phyloP scores from a whole-genome alignment of 2,797 vertebrate species.

The Tenualosa thibaudeaui region DNA sequence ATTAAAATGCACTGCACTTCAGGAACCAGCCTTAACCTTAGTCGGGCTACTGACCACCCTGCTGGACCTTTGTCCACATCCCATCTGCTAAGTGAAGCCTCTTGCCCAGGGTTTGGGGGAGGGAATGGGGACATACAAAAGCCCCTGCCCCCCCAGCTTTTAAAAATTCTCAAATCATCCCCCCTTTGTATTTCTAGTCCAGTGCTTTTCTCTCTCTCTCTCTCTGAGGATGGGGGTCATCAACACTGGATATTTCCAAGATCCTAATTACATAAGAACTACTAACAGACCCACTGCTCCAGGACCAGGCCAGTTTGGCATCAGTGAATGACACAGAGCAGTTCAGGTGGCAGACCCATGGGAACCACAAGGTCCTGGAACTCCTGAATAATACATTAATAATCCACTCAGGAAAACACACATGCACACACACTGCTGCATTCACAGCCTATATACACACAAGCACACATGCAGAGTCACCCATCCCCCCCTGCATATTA shows the following conservation, averaged over 20 bases:
- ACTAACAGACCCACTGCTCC: too few relatives aligned
- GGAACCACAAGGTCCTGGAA: neutral
- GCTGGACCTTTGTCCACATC: neutral
- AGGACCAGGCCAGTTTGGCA: neutral
- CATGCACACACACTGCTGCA: neutral
- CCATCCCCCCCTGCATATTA: neutral
- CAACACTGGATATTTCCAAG: neutral
- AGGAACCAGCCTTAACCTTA: neutral
- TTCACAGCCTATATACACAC: neutral
- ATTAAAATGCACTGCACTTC: neutral
- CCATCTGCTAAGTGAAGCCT: slow-evolving; percentile 3
- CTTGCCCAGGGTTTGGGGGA: neutral
- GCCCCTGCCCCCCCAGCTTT: neutral
- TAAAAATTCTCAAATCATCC: neutral
- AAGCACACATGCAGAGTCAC: neutral
- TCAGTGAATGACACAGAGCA: neutral
- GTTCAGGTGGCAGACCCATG: neutral
- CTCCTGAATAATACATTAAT: slow-evolving; percentile 7
- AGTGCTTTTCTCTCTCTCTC: neutral
- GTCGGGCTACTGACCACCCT: neutral
- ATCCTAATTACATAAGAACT: neutral
- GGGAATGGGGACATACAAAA: neutral
- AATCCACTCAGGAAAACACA: slow-evolving; percentile 2
- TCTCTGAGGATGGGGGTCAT: too few relatives aligned
- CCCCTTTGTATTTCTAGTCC: neutral